Evolutionary conservation across 2,113 vertebrate genomes (phyloP).

Genomic region (Empidonax alnorum): DNA sequence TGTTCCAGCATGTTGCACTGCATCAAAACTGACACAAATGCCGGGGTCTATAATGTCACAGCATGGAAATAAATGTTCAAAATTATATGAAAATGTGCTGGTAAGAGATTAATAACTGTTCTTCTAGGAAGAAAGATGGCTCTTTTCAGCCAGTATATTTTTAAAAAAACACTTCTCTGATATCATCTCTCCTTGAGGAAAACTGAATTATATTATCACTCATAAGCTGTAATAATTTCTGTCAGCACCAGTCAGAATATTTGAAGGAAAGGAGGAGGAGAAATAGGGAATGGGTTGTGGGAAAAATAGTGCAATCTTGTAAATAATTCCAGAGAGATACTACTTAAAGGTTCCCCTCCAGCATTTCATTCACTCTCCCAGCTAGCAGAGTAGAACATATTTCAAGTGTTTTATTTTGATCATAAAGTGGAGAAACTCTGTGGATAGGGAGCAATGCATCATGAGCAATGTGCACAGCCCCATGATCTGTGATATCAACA

Average conservation of each 20-base stretch:
- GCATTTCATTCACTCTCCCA: constrained; percentile 2
- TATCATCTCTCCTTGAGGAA: constrained; percentile 80
- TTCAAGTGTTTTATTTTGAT: constrained; percentile 61
- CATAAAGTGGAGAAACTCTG: constrained; percentile 23
- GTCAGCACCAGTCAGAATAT: constrained; percentile 64
- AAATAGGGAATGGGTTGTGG: background rate
- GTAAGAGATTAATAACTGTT: constrained; percentile 83
- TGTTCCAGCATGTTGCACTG: constrained; percentile 78
- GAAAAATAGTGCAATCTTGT: background rate
- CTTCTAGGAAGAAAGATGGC: constrained; percentile 78
- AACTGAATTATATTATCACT: constrained; percentile 84
- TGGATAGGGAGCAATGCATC: constrained; percentile 26
- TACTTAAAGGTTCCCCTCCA: constrained; percentile 7
- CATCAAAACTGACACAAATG: constrained; percentile 82
- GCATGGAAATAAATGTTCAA: constrained; percentile 82
- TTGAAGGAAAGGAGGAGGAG: constrained; percentile 40
- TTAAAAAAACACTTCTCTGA: constrained; percentile 63
- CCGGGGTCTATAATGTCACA: constrained; percentile 78
- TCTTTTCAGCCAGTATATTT: constrained; percentile 83
- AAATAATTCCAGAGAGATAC: background rate
- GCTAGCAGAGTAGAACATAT: constrained; percentile 17
- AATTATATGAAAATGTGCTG: constrained; percentile 81
- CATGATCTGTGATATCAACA: background rate
- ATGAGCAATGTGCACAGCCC: background rate
- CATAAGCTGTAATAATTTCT: constrained; percentile 80